Evolutionary conservation across 2,888 invertebrate species (phyloP), one percentile per base, ranked within the genome.

Genomic region (Dryocosmus kuriphilus): DNA sequence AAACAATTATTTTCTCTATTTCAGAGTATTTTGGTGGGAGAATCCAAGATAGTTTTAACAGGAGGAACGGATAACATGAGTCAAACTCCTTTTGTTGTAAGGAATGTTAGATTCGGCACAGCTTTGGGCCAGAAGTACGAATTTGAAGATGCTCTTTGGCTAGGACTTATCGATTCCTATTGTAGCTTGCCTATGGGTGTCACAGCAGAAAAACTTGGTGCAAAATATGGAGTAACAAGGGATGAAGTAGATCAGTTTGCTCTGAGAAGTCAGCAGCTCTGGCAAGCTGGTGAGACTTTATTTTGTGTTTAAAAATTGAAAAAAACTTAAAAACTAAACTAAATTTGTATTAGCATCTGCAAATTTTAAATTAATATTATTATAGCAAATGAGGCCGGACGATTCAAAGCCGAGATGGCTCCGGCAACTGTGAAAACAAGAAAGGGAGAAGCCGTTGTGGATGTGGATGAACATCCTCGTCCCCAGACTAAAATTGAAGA

Each of bases 61-160:
- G 99, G 98, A 67, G 99, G 99, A 0, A 95, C 96, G 4, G 99
- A 99, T 89, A 99, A 96, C 92, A 99, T 99, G 99, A 97, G 97
- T 2, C 96, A 97, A 91, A 93, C 96, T 1, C 99, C 99, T 0
- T 98, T 96, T 92, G 94, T 96, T 0, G 96, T 97, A 0, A 94
- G 98, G 74, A 95, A 96, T 85, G 93, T 97, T 6, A 94, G 99
- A 32, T 99, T 98, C 92, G 99, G 99, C 2, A 96, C 97, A 14
- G 93, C 94, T 0, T 93, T 99, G 2, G 99, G 99, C 0, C 92
- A 92, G 30, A 95, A 94, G 84, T 94, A 95, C 77, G 93, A 94
- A 82, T 93, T 98, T 83, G 98, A 99, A 91, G 99, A 99, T 92
- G 94, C 95, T 0, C 92, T 99, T 19, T 99, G 99, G 99, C 93